phyloP scores from a whole-genome alignment of 1,140 invertebrate genomes.

The Cepaea nemoralis region DNA sequence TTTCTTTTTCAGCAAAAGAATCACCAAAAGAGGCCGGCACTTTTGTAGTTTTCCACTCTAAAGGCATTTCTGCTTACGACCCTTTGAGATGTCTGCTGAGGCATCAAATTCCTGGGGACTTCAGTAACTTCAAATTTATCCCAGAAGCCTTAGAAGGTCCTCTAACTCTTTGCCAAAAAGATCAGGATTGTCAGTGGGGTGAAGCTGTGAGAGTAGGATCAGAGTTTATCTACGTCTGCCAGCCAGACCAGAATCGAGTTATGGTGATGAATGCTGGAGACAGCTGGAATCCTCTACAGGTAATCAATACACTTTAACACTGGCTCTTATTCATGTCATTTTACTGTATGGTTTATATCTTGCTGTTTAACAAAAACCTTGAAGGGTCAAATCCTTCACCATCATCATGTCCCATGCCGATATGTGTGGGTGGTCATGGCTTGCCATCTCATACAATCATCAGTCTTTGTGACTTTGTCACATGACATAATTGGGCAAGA shows the following conservation, averaged over 20 bases:
- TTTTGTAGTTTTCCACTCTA: slow-evolving; percentile 84
- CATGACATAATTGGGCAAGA: too few species aligned
- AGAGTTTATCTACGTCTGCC: slow-evolving; percentile 82
- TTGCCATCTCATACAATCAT: too few species aligned
- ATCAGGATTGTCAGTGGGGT: slow-evolving; percentile 76
- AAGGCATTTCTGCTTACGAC: slow-evolving; percentile 83
- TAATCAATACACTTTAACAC: too few species aligned
- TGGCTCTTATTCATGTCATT: too few species aligned
- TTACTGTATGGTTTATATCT: too few species aligned
- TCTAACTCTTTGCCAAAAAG: slow-evolving; percentile 57
- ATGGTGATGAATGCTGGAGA: slow-evolving; percentile 75
- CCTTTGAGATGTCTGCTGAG: slow-evolving; percentile 81
- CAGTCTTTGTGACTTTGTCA: too few species aligned
- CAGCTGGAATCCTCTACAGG: slow-evolving; percentile 68
- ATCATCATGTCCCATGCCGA: too few species aligned
- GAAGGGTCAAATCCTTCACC: too few species aligned
- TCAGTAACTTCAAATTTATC: slow-evolving; percentile 64
- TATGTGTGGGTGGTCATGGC: too few species aligned
- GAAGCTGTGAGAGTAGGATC: slow-evolving; percentile 81
- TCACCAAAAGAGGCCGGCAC: slow-evolving; percentile 54
- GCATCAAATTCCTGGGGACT: slow-evolving; percentile 79
- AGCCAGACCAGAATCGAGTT: slow-evolving; percentile 81
- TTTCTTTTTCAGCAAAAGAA: slow-evolving; percentile 17
- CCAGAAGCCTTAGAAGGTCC: slow-evolving; percentile 64
- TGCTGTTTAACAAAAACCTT: too few species aligned